Evolutionary conservation across 1,140 invertebrate species (phyloP).

Genomic region (Melitaea cinxia): DNA sequence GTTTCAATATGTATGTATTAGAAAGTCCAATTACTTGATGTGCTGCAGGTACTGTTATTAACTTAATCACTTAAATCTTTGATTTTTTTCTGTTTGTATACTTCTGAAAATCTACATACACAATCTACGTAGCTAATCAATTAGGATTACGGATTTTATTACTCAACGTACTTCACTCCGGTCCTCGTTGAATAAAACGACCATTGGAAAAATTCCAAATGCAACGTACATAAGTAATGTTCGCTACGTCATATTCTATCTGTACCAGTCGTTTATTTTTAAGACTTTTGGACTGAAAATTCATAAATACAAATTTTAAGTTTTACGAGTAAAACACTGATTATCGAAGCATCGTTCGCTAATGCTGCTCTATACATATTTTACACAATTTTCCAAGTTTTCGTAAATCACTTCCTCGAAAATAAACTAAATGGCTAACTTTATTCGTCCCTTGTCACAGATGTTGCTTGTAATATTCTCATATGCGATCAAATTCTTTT

Average conservation of each 20-base stretch:
- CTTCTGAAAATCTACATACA: conserved; percentile 9
- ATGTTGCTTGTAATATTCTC: conserved; percentile 79
- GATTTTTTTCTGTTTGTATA: conserved; percentile 1
- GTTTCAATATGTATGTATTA: too few species aligned
- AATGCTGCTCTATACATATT: neutral
- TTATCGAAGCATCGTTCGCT: too few species aligned
- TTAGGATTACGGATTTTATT: conserved; percentile 42
- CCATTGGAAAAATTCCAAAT: conserved; percentile 50
- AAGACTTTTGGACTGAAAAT: neutral
- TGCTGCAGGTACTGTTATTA: neutral
- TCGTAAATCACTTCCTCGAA: conserved; percentile 22
- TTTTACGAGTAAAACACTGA: too few species aligned
- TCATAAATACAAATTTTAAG: neutral
- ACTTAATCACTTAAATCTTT: conserved; percentile 6
- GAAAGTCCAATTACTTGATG: too few species aligned
- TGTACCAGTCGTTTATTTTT: conserved; percentile 22
- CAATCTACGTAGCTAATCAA: conserved; percentile 30
- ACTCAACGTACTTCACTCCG: conserved; percentile 35
- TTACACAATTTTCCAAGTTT: neutral
- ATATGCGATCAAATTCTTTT: conserved; percentile 80
- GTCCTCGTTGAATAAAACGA: conserved; percentile 49
- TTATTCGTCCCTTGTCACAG: conserved; percentile 79
- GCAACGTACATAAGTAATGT: conserved; percentile 41
- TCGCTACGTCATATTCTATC: conserved; percentile 31
- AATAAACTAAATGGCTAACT: conserved; percentile 62